A percentile compares a stretch with the other conserved stretches of the same genome.
phyloP scores from a whole-genome alignment of 2,797 vertebrate genomes.

The Rousettus madagascariensis region DNA sequence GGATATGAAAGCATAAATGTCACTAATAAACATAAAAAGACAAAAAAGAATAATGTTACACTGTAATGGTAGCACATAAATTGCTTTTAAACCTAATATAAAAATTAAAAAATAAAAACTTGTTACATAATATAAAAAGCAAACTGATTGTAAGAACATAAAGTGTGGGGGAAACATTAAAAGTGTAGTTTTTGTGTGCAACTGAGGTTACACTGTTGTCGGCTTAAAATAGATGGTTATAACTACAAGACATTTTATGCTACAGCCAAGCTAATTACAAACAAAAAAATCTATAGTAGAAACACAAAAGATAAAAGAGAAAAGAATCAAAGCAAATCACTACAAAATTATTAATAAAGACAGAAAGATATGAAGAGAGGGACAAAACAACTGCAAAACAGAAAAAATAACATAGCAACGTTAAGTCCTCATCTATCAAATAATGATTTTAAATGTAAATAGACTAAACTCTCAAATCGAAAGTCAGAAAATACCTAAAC shows the following conservation, averaged over 20 bases:
- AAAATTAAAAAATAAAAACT: not conserved
- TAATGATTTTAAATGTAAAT: not conserved
- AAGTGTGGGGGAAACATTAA: not conserved
- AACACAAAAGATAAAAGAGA: no score
- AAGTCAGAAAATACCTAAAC: not conserved
- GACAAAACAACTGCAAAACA: not conserved
- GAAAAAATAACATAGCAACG: not conserved
- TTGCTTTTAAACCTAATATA: not conserved
- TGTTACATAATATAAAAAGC: not conserved
- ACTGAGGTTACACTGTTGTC: not conserved
- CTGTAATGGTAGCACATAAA: not conserved
- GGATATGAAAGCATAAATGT: not conserved
- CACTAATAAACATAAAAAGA: not conserved
- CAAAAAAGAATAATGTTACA: not conserved
- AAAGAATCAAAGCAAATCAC: no score
- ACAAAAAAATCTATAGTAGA: not conserved
- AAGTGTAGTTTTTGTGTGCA: not conserved
- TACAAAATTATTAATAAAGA: not conserved
- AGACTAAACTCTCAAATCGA: not conserved
- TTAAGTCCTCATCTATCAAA: not conserved
- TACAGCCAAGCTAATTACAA: not conserved
- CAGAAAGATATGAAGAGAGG: not conserved
- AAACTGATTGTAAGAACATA: not conserved
- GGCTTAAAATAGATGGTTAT: not conserved
- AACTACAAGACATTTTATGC: not conserved